Evolutionary conservation across 2,797 vertebrate genomes (phyloP).

Genomic region (Tangara arthus): DNA sequence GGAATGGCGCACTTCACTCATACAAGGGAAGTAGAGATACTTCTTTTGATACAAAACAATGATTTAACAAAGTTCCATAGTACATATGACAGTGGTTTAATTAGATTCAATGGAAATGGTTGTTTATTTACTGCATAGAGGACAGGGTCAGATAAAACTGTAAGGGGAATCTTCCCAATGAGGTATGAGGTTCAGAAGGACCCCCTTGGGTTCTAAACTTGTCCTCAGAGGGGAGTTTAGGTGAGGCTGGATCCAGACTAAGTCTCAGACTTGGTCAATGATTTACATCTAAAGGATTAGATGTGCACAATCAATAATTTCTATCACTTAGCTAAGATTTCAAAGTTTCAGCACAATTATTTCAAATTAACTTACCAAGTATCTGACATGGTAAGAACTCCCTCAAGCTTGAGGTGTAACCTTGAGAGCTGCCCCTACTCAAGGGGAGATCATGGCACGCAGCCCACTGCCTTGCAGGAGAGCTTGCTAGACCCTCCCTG

Average conservation of each 20-base stretch:
- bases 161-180: neutral
- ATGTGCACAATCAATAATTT: neutral
- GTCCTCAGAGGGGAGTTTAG: neutral
- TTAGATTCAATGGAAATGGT: neutral
- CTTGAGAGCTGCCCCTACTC: neutral
- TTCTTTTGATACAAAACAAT: neutral
- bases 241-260: neutral
- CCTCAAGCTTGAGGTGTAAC: neutral
- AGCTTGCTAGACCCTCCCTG: neutral
- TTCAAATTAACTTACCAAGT: neutral
- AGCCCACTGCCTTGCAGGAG: neutral
- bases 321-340: neutral
- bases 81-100: neutral
- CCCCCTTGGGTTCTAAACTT: neutral
- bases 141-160: neutral
- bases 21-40: neutral
- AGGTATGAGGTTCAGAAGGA: neutral
- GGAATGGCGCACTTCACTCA: rapidly evolving
- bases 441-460: neutral
- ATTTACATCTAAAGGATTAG: neutral
- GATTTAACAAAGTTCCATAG: neutral
- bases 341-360: neutral
- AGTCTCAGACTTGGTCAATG: neutral
- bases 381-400: neutral
- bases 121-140: neutral